phyloP scores from a whole-genome alignment of 2,113 vertebrate genomes.

The Channa maculata region DNA sequence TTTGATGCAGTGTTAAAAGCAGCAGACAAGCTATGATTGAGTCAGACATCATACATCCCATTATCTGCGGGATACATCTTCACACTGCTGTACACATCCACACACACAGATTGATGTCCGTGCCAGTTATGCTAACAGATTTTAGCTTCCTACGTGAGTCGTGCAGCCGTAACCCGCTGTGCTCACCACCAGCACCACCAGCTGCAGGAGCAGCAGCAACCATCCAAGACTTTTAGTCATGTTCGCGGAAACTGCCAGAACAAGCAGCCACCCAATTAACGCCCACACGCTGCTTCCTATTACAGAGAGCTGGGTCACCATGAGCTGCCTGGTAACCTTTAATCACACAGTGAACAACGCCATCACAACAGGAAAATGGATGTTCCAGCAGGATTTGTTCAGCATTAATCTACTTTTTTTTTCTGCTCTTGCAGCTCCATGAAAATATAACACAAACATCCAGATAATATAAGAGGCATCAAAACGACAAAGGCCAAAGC shows the following conservation, averaged over 20 bases:
- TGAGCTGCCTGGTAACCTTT: constrained; percentile 24
- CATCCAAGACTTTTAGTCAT: constrained; percentile 17
- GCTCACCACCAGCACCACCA: constrained; percentile 4
- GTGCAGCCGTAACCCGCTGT: constrained; percentile 18
- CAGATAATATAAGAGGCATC: too few relatives aligned
- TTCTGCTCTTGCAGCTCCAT: neutral
- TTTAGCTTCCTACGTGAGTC: constrained; percentile 31
- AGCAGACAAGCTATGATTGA: constrained; percentile 35
- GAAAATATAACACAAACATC: neutral
- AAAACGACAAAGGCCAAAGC: too few relatives aligned
- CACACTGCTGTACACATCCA: neutral
- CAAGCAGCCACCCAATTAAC: constrained; percentile 20
- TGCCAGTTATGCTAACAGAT: constrained; percentile 30
- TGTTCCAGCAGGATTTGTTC: neutral
- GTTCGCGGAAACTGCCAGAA: constrained; percentile 3
- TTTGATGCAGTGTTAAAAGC: neutral
- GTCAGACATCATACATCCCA: constrained; percentile 39
- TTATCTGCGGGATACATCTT: constrained; percentile 22
- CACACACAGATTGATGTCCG: constrained; percentile 10
- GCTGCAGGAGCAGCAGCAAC: neutral
- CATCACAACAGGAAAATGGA: neutral
- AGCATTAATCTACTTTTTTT: neutral
- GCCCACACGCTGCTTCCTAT: constrained; percentile 26
- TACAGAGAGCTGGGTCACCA: constrained; percentile 21
- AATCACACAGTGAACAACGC: neutral